phyloP scores from a whole-genome alignment of 2,888 invertebrate species.

The Keiferia lycopersicella region DNA sequence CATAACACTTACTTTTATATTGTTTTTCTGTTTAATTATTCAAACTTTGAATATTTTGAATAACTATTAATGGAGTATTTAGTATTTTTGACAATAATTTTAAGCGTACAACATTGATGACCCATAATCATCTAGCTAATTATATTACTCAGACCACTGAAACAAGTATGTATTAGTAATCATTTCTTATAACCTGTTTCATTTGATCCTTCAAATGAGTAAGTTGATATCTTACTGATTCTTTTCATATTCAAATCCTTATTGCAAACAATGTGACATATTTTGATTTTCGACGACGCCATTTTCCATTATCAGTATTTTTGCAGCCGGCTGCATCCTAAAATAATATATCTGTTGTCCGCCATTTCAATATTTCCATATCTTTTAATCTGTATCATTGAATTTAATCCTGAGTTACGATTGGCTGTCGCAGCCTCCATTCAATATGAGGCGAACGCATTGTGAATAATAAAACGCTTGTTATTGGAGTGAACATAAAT shows the following conservation, averaged over 20 bases:
- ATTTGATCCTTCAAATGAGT: no score
- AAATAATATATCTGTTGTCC: neutral
- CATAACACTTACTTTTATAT: no score
- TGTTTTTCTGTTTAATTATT: no score
- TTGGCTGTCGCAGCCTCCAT: neutral
- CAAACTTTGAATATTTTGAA: no score
- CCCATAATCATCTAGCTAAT: no score
- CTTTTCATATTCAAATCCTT: neutral
- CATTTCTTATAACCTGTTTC: no score
- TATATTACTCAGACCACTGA: no score
- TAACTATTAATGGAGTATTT: no score
- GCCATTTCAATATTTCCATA: neutral
- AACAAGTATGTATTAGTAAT: no score
- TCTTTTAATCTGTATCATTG: slow-evolving; percentile 8
- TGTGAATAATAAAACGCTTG: neutral
- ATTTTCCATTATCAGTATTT: neutral
- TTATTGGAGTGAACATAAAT: neutral
- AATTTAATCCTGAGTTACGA: slow-evolving; percentile 18
- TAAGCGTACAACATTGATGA: no score
- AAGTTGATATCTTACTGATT: no score
- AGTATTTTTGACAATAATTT: no score
- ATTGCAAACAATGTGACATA: neutral
- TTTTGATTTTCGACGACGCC: neutral
- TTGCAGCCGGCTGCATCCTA: neutral
- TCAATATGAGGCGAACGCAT: neutral